Percentiles rank a stretch among this genome's conserved stretches.
Conservation (phyloP, 2,113 vertebrate genomes). For the Megaleporinus macrocephalus region DNA sequence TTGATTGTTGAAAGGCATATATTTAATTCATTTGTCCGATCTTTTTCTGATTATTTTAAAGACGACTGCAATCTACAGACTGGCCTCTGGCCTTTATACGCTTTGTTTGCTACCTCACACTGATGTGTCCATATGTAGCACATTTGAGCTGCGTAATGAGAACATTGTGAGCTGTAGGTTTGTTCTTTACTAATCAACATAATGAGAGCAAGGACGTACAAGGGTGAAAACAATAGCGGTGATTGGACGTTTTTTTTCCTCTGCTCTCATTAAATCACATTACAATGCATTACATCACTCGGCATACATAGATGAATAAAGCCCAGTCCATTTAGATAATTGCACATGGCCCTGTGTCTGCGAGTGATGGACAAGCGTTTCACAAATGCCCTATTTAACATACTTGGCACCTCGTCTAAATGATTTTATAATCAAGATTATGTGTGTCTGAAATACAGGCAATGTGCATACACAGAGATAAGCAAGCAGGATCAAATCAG, state of each 20-base stretch:
- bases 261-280: slow-evolving; percentile 28
- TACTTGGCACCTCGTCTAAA: slow-evolving; percentile 5
- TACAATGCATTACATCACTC: neutral
- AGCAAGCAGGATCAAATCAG: slow-evolving; percentile 6
- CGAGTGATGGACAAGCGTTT: neutral
- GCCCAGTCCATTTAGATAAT: slow-evolving; percentile 22
- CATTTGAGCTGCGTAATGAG: neutral
- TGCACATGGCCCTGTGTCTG: neutral
- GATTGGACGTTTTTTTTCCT: slow-evolving; percentile 31
- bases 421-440: slow-evolving; percentile 20
- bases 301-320: neutral
- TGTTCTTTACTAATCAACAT: slow-evolving; percentile 32
- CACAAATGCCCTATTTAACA: neutral
- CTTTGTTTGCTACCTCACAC: no score
- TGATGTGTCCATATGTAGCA: neutral
- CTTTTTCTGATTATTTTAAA: no score
- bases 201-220: neutral
- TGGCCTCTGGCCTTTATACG: no score
- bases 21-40: no score
- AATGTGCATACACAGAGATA: neutral
- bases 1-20: no score
- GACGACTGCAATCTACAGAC: no score
- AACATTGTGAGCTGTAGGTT: neutral
- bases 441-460: neutral
- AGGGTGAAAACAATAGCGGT: slow-evolving; percentile 29